Percentiles rank a stretch among this genome's conserved stretches.
phyloP scores from a whole-genome alignment of 2,888 invertebrate species.

The Orthosia gracilis region DNA sequence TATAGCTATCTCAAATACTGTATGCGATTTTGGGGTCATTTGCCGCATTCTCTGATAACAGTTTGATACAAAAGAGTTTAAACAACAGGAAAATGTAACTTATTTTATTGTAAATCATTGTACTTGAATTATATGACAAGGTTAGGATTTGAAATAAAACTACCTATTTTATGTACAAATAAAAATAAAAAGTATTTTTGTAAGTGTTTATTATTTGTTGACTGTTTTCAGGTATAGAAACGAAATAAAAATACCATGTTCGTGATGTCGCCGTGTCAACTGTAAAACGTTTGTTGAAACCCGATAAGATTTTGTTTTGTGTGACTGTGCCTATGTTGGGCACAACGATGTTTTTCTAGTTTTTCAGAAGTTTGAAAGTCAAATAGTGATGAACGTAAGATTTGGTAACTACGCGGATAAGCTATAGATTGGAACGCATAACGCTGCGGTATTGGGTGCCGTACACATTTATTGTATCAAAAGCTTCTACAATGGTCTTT shows the following conservation, averaged over 20 bases:
- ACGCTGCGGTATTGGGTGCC: too few species aligned
- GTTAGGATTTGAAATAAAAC: background rate
- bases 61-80: background rate
- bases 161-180: background rate
- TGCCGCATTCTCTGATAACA: background rate
- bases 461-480: too few species aligned
- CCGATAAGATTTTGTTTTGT: conserved; percentile 36
- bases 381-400: too few species aligned
- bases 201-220: too few species aligned
- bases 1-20: background rate
- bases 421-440: too few species aligned
- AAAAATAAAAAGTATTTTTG: too few species aligned
- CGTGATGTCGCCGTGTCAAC: conserved; percentile 33
- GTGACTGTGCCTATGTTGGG: background rate
- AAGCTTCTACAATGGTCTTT: too few species aligned
- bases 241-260: too few species aligned
- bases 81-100: conserved; percentile 4
- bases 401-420: too few species aligned
- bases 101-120: background rate
- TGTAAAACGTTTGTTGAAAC: conserved; percentile 62
- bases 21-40: background rate
- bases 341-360: conserved; percentile 10
- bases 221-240: too few species aligned
- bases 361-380: conserved; percentile 9
- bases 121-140: background rate